phyloP scores from a whole-genome alignment of 2,797 vertebrate species.

The Sebastolobus alascanus region DNA sequence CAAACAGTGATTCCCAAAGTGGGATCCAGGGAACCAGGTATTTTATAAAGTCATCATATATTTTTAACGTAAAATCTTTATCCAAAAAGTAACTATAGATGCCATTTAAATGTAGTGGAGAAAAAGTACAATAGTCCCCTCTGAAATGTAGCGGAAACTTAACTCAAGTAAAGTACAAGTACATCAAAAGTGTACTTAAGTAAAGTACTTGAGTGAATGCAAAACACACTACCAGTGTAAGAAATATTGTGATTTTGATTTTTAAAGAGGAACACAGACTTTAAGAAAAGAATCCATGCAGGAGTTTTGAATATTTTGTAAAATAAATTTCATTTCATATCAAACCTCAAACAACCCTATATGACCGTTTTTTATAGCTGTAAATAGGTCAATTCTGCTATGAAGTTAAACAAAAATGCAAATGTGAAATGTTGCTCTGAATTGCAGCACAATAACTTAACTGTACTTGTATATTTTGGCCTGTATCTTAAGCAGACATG shows the following conservation, averaged over 20 bases:
- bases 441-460: background rate
- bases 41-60: background rate
- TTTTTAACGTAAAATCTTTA: background rate
- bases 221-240: background rate
- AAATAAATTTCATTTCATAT: background rate
- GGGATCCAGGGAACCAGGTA: too few relatives aligned
- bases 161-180: background rate
- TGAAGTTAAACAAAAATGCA: background rate
- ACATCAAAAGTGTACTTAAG: background rate
- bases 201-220: background rate
- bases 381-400: background rate
- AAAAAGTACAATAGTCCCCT: background rate
- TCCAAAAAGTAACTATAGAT: background rate
- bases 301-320: background rate
- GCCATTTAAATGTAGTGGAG: background rate
- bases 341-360: background rate
- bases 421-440: background rate
- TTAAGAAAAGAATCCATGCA: background rate
- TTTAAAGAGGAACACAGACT: background rate
- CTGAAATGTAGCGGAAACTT: background rate
- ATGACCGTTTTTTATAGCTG: background rate
- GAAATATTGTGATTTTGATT: background rate
- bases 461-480: background rate
- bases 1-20: too few relatives aligned
- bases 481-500: constrained; percentile 4